Conservation (phyloP, 2,888 invertebrate genomes). For the Parnassius glacialis region DNA sequence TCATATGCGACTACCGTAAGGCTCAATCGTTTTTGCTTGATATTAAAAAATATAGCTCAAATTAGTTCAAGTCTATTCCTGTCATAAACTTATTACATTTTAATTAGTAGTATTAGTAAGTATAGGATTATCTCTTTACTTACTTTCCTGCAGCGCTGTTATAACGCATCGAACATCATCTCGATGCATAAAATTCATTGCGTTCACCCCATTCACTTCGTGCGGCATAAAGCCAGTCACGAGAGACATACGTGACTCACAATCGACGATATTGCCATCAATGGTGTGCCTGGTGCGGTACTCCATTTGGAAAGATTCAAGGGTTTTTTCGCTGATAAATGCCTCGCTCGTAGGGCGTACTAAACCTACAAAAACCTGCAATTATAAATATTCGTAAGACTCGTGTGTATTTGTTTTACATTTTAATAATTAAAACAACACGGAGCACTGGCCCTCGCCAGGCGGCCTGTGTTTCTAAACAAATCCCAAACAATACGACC, state of each 20-base stretch:
- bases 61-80: no score
- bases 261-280: slow-evolving; percentile 92
- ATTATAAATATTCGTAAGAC: not conserved
- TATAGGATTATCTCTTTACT: slow-evolving; percentile 35
- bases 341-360: slow-evolving; percentile 85
- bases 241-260: slow-evolving; percentile 92
- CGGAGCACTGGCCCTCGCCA: no score
- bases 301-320: slow-evolving; percentile 84
- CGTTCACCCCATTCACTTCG: slow-evolving; percentile 92
- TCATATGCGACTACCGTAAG: no score
- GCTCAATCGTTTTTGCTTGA: no score
- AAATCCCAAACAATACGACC: no score
- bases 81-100: no score
- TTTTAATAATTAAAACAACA: no score
- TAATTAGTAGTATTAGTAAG: no score
- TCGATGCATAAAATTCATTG: slow-evolving; percentile 93
- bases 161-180: slow-evolving; percentile 94
- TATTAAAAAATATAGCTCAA: no score
- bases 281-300: slow-evolving; percentile 93
- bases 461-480: no score
- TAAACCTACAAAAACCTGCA: slow-evolving; percentile 83
- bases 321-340: slow-evolving; percentile 61
- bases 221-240: slow-evolving; percentile 94
- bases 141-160: slow-evolving; percentile 89
- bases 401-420: no score